Conservation (phyloP, 2,113 vertebrate species). For the Microcebus griseorufus region DNA sequence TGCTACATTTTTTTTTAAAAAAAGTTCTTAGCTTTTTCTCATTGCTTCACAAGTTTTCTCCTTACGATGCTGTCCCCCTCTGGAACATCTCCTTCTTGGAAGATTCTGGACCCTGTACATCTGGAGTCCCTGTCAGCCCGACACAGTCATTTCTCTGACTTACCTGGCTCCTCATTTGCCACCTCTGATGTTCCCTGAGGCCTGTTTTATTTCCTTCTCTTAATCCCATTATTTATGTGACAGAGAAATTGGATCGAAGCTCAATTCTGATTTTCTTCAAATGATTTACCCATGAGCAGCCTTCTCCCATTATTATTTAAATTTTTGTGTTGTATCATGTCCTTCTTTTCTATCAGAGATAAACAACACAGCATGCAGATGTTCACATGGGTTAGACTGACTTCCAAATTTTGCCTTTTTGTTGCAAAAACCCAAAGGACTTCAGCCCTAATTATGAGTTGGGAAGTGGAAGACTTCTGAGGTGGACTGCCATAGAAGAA, state of each 20-base stretch:
- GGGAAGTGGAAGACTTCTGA: neutral
- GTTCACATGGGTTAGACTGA: neutral
- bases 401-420: conserved; percentile 20
- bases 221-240: neutral
- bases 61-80: neutral
- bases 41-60: neutral
- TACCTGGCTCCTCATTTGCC: neutral
- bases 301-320: conserved; percentile 8
- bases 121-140: neutral
- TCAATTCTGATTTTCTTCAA: conserved; percentile 58
- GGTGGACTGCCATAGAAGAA: neutral
- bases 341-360: neutral
- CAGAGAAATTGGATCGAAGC: conserved; percentile 30
- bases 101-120: neutral
- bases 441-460: neutral
- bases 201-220: neutral
- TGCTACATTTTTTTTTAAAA: neutral
- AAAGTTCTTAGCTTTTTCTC: neutral
- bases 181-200: neutral
- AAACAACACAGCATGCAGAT: conserved; percentile 27
- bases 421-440: neutral
- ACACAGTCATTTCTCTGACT: neutral
- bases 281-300: conserved; percentile 7
- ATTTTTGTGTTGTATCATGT: conserved; percentile 23
- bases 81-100: neutral